Base-by-base conservation (phyloP, 2,888 invertebrate species). In the Acleris sparsana region DNA sequence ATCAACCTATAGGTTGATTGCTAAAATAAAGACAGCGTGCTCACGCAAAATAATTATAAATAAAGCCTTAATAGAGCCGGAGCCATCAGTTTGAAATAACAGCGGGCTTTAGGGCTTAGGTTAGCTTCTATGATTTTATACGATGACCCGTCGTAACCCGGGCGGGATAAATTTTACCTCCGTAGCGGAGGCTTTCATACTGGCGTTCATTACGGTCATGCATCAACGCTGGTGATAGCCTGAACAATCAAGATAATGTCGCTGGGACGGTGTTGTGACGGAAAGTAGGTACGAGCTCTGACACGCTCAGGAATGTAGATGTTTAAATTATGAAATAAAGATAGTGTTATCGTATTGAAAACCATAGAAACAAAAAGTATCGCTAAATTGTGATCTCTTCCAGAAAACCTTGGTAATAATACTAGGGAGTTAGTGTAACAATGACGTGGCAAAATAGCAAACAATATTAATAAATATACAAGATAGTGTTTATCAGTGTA, bases 221-320 rank as follows among this genome's bases (percentile, higher is more conserved):
- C 77, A 75, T 78, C 76, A 78, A 72, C 69, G 72, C 72, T 71
- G 71, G 72, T 69, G 62, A 65, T 65, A 65, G 56, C 61, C 52
- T 62, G 66, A 56, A 66, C 69, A 66, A 69, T 69, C 69, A 48
- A 69, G 69, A 69, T 69, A 66, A 64, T 55, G n/a, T 56, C 18
- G 18, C 49, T 59, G 59, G n/a, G 43, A 49, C 48, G 18, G 33
- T 29, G 48, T 48, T 57, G 18, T 52, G n/a, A 46, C n/a, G 46
- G 17, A 46, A 46, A 17, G 46, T 46, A 46, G 49, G 39, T 17
- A 48, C 22, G 39, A 22, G 39, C 48, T 48, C 39, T 39, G 48
- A 20, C 13, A 29, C 18, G 46, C n/a, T 39, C 13, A 13, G 22
- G 17, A 22, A 51, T 44, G 51, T 51, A 33, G 51, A 57, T 56